phyloP scores from a whole-genome alignment of 1,140 invertebrate species.

The Leptinotarsa undecemlineata region DNA sequence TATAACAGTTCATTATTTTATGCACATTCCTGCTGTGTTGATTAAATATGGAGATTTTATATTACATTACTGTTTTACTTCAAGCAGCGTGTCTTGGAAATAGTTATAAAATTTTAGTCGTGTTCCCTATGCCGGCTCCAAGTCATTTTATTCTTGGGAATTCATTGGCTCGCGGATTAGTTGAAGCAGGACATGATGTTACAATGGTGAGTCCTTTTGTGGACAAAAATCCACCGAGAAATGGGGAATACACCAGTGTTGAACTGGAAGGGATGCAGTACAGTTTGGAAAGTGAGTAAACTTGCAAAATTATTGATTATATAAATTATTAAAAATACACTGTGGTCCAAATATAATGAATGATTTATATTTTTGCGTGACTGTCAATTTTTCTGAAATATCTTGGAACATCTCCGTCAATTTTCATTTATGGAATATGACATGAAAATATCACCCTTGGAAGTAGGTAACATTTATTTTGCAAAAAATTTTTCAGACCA shows the following conservation, averaged over 20 bases:
- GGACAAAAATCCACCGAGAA: slow-evolving; percentile 56
- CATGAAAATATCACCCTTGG: too few relatives aligned
- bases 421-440: slow-evolving; percentile 25
- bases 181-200: slow-evolving; percentile 57
- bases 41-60: too few relatives aligned
- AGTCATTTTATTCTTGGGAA: slow-evolving; percentile 65
- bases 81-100: not conserved
- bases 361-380: too few relatives aligned
- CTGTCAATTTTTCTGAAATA: slow-evolving; percentile 34
- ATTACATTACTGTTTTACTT: not conserved
- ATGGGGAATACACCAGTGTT: slow-evolving; percentile 32
- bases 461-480: too few relatives aligned
- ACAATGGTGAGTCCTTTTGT: too few relatives aligned
- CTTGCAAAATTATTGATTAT: not conserved
- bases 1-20: too few relatives aligned
- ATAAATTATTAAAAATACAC: not conserved
- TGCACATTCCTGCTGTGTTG: too few relatives aligned
- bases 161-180: slow-evolving; percentile 60
- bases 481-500: too few relatives aligned
- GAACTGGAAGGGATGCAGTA: not conserved
- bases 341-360: too few relatives aligned
- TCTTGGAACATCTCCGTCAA: slow-evolving; percentile 52
- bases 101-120: slow-evolving; percentile 19
- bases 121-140: slow-evolving; percentile 24
- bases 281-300: not conserved